Base-by-base conservation (phyloP, 1,140 invertebrate genomes). In the Aporrectodea caliginosa region DNA sequence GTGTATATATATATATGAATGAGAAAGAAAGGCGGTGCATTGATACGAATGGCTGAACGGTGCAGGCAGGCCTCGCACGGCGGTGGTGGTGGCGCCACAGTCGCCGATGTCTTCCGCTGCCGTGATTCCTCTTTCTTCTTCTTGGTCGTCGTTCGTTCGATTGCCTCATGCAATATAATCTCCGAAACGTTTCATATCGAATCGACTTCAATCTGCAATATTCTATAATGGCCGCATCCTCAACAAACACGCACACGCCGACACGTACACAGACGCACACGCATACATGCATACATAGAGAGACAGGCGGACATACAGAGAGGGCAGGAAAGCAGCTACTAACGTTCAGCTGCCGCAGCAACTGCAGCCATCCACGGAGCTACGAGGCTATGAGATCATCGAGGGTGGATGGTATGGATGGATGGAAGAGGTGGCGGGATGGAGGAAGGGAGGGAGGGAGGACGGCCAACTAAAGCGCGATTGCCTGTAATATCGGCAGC, bases 201-300 rank as follows among this genome's bases (percentile, higher is more conserved):
- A 58, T 58, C 43, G 43, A 58, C 43, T 58, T 58, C 43, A 58
- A 58, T 58, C 43, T 58, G 43, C 43, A 58, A 58, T 58, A 58
- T 58, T 58, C 43, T 22, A 58, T 58, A 12, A 58, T 58, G 43
- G 43, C 43, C 22, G 22, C 22, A 58, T 58, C 6, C 43, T 12
- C 43, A 12, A 58, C 22, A 58, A 12, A 58, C 22, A 58, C 22
- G 22, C 22, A 58, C 22, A 58, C 22, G 22, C 22, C 6, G 6
- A 58, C 22, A 58, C 22, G 22, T 58, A 58, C 22, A 58, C 22
- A 58, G 6, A 58, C 22, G 22, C 22, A 58, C 22, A 58, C 22
- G 22, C 22, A 58, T 58, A 58, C 22, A 58, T 58, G 22, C 22
- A 58, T 58, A 58, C 22, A 58, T 58, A 58, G 6, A 58, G 6